phyloP scores from a whole-genome alignment of 2,113 vertebrate genomes.

The Mionectes macconnelli region DNA sequence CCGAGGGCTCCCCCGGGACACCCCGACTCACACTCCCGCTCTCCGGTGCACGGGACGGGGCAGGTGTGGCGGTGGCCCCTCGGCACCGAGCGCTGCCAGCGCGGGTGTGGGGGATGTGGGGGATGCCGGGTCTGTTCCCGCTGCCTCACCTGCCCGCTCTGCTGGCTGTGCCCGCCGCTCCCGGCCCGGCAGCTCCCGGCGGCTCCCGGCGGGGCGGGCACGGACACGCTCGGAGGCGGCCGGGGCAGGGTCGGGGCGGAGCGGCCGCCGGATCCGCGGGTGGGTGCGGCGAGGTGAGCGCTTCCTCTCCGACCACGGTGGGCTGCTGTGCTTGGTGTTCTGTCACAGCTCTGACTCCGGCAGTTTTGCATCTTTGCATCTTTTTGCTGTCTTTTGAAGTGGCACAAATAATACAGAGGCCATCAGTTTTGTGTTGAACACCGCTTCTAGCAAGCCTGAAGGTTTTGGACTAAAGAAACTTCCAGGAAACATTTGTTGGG shows the following conservation, averaged over 20 bases:
- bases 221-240: not conserved
- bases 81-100: not conserved
- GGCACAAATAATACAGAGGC: not conserved
- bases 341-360: not conserved
- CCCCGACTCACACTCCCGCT: not conserved
- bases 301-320: fast-evolving
- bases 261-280: not conserved
- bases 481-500: not conserved
- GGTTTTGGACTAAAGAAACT: not conserved
- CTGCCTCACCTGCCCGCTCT: not conserved
- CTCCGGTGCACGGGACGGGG: not conserved
- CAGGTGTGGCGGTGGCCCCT: not conserved
- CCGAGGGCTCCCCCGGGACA: not conserved
- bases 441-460: not conserved
- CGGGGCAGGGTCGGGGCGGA: not conserved
- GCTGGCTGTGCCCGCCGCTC: not conserved
- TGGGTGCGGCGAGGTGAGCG: too few relatives aligned
- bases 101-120: not conserved
- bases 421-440: not conserved
- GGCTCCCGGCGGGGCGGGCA: not conserved
- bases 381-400: not conserved
- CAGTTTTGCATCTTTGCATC: not conserved
- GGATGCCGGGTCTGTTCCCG: not conserved
- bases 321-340: fast-evolving
- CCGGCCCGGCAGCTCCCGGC: not conserved